These are phyloP conservation scores for Chroicocephalus ridibundus DNA, from an alignment of 2,113 vertebrate species.

Conservation along the genomic window DNA sequence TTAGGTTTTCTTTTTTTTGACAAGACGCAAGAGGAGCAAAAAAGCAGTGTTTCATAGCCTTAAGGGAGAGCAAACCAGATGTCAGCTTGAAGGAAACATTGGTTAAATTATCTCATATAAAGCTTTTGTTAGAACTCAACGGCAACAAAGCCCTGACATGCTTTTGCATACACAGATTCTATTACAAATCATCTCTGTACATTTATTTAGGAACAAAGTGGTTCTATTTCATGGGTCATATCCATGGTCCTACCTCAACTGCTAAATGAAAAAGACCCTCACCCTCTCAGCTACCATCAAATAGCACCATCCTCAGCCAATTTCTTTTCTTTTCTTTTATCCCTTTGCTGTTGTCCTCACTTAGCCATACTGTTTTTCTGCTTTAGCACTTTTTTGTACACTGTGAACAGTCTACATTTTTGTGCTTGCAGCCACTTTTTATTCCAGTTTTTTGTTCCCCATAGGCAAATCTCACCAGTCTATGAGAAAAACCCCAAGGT, in stretches of 20 bases:
- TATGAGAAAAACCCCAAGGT: neutral
- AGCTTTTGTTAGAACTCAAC: neutral
- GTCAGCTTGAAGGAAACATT: constrained; percentile 15
- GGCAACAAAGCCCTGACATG: neutral
- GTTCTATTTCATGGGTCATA: neutral
- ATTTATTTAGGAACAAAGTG: neutral
- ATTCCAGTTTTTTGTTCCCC: neutral
- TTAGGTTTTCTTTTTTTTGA: neutral
- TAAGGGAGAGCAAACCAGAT: constrained; percentile 18
- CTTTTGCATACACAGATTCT: neutral
- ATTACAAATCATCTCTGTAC: neutral
- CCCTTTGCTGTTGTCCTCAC: neutral
- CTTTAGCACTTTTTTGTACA: neutral
- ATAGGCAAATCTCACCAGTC: neutral
- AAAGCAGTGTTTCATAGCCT: neutral
- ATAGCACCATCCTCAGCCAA: neutral
- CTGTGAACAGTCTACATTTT: neutral
- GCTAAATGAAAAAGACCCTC: neutral
- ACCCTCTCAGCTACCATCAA: neutral
- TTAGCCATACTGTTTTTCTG: neutral
- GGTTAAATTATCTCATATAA: neutral
- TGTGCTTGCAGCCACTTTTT: neutral
- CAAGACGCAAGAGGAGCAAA: neutral
- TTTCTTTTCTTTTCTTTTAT: neutral
- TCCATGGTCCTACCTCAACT: neutral